Percentiles rank a stretch among this genome's conserved stretches.
phyloP scores from a whole-genome alignment of 1,140 invertebrate genomes.

The Teleogryllus occipitalis region DNA sequence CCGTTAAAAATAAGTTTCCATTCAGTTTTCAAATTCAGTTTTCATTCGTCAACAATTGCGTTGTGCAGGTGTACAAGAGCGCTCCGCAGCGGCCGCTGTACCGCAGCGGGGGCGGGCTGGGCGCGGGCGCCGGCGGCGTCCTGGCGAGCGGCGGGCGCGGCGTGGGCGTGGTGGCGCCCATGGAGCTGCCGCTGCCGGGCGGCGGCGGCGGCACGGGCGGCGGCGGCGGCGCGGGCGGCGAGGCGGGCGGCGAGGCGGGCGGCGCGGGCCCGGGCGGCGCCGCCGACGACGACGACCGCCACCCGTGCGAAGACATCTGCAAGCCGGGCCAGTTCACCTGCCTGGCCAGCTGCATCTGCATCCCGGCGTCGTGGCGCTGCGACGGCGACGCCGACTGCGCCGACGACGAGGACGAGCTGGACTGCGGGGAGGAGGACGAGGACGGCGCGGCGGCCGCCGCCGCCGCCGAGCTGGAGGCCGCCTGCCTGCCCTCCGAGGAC shows the following conservation, averaged over 20 bases:
- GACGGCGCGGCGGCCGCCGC: conserved; percentile 29
- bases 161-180: neutral
- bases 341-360: conserved; percentile 12
- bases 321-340: conserved; percentile 9
- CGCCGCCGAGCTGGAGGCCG: conserved; percentile 35
- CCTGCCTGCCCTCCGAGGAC: conserved; percentile 46
- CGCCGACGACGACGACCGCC: neutral
- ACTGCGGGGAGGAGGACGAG: conserved; percentile 42
- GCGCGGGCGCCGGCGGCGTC: neutral
- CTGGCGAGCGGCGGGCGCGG: neutral
- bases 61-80: neutral
- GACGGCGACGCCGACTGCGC: conserved; percentile 54
- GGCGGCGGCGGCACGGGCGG: neutral
- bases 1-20: too few species aligned
- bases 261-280: neutral
- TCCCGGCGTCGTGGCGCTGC: conserved; percentile 41
- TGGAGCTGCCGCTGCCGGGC: neutral
- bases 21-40: too few species aligned
- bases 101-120: neutral
- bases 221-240: neutral
- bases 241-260: neutral
- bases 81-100: neutral
- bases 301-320: neutral
- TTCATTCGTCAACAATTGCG: neutral
- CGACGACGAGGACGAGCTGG: conserved; percentile 55